phyloP scores from a whole-genome alignment of 2,888 invertebrate species.

The Rhagophthalmus giganteus region DNA sequence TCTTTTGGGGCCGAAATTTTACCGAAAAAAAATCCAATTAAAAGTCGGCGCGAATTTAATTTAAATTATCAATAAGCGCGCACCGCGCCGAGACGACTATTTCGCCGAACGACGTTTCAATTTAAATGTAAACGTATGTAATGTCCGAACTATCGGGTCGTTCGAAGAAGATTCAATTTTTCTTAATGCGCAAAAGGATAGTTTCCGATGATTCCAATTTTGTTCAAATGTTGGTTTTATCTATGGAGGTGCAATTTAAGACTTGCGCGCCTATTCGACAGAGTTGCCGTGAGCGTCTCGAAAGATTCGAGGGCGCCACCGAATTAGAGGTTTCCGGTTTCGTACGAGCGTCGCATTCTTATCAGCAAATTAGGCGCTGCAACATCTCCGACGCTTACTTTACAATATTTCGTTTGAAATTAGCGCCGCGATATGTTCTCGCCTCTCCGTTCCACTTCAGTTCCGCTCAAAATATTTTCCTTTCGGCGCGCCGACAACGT shows the following conservation, averaged over 20 bases:
- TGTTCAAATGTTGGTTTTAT: constrained; percentile 24
- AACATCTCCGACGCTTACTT: constrained; percentile 46
- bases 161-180: constrained; percentile 20
- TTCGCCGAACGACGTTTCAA: too few species aligned
- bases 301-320: constrained; percentile 29
- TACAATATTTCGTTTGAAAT: constrained; percentile 15
- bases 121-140: background rate
- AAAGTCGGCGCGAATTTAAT: too few species aligned
- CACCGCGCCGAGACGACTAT: too few species aligned
- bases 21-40: too few species aligned
- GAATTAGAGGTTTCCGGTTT: constrained; percentile 46
- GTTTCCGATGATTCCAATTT: constrained; percentile 33
- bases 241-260: constrained; percentile 27
- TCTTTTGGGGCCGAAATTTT: too few species aligned
- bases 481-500: too few species aligned
- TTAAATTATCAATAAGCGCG: too few species aligned
- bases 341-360: constrained; percentile 50
- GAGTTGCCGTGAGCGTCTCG: constrained; percentile 21
- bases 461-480: background rate
- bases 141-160: background rate
- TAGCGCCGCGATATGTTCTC: constrained; percentile 1
- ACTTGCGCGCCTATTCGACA: constrained; percentile 15
- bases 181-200: constrained; percentile 17
- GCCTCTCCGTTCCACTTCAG: constrained; percentile 2
- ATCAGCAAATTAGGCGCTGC: constrained; percentile 51